These are phyloP conservation scores for Scaptomyza parva DNA, from an alignment of 2,888 invertebrate species.

Conservation along the genomic window DNA sequence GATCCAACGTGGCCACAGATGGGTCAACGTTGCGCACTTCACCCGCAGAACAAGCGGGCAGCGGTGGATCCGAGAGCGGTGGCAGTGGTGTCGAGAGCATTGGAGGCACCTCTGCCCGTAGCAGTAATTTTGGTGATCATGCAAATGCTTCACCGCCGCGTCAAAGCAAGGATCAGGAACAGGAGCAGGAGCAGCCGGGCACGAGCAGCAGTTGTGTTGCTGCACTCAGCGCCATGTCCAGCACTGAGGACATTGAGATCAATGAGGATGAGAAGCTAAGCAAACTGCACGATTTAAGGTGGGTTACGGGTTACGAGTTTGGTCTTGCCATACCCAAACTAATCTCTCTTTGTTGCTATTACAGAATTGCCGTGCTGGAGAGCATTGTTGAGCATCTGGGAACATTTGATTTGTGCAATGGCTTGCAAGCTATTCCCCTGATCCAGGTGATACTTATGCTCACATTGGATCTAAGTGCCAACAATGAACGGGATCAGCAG, in stretches of 20 bases:
- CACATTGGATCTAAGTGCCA: constrained; percentile 94
- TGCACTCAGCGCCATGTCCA: constrained; percentile 69
- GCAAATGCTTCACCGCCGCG: constrained; percentile 83
- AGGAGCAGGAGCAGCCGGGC: constrained; percentile 60
- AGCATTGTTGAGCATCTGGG: constrained; percentile 92
- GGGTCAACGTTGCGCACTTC: constrained; percentile 95
- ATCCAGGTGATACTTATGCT: constrained; percentile 96
- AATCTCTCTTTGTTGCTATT: background rate
- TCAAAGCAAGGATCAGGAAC: constrained; percentile 58
- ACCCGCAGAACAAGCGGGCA: constrained; percentile 91
- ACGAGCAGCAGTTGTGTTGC: constrained; percentile 57
- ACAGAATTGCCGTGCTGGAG: constrained; percentile 88
- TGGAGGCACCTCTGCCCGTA: constrained; percentile 96
- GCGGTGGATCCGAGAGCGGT: constrained; percentile 94
- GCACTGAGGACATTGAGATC: constrained; percentile 78
- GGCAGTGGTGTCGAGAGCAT: constrained; percentile 97
- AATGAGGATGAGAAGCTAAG: constrained; percentile 83
- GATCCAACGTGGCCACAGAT: constrained; percentile 97
- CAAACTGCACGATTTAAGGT: constrained; percentile 84
- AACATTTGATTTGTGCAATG: constrained; percentile 90
- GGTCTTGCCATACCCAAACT: background rate
- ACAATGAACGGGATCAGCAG: constrained; percentile 91
- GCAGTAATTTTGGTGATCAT: constrained; percentile 94
- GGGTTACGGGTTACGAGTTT: background rate
- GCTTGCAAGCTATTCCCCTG: constrained; percentile 94